phyloP scores from a whole-genome alignment of 2,888 invertebrate species.

The Andricus quercusramuli region DNA sequence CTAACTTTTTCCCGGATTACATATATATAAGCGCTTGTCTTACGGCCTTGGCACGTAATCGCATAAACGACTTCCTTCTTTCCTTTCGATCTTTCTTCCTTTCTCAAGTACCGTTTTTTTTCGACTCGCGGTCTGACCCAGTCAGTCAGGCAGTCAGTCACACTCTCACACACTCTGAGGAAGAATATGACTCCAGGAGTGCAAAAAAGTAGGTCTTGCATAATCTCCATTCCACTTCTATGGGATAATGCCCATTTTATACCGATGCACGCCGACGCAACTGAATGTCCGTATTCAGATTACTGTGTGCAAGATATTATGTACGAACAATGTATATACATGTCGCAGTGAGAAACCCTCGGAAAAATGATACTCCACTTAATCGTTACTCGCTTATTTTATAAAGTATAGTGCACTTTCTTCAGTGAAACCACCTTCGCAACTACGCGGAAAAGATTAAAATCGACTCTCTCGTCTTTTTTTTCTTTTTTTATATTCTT shows the following conservation, averaged over 20 bases:
- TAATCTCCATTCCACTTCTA: slow-evolving; percentile 52
- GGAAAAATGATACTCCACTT: slow-evolving; percentile 15
- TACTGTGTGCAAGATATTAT: slow-evolving; percentile 48
- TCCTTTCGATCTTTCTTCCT: slow-evolving; percentile 31
- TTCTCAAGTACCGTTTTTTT: slow-evolving; percentile 21
- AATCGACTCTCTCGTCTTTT: not conserved
- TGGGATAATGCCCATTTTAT: slow-evolving; percentile 52
- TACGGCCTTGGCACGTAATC: slow-evolving; percentile 20
- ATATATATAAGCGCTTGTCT: not conserved
- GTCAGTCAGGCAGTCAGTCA: slow-evolving; percentile 25
- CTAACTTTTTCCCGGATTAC: slow-evolving; percentile 7
- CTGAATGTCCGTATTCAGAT: slow-evolving; percentile 53
- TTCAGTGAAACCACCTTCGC: not conserved
- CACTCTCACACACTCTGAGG: slow-evolving; percentile 3
- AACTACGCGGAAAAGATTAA: not conserved
- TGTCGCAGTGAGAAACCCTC: slow-evolving; percentile 46
- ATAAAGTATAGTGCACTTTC: slow-evolving; percentile 34
- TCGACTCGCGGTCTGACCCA: slow-evolving; percentile 15
- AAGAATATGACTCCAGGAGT: not conserved
- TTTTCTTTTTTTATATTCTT: not conserved
- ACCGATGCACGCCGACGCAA: slow-evolving; percentile 51
- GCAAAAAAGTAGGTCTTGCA: slow-evolving; percentile 48
- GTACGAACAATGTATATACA: not conserved
- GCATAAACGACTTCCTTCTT: slow-evolving; percentile 24
- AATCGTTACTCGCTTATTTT: slow-evolving; percentile 9